Evolutionary conservation across 2,113 vertebrate species (phyloP), one percentile per base, ranked within the genome.

Genomic region (Alethe castanea): DNA sequence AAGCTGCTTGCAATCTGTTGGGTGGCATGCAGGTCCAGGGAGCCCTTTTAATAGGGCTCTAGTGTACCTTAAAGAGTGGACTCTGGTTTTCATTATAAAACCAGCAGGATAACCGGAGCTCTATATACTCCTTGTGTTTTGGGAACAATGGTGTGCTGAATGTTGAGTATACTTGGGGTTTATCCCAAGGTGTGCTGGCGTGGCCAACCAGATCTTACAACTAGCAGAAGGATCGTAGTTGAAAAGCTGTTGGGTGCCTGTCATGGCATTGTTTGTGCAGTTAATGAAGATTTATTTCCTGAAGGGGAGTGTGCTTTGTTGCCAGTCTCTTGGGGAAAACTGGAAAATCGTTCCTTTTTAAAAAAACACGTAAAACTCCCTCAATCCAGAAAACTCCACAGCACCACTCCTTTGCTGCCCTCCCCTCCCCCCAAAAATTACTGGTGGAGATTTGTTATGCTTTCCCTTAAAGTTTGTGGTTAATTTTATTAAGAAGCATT

Each of bases 331-430:
- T 28, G 8, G 14, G 35, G 26, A 40, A 90, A 87, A 79, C 12
- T 62, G 38, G 25, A 81, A 78, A 90, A 89, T 44, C 16, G 19
- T 74, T 86, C 8, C 18, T 38, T 38, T 66, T 25, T 4, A 3
- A 26, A 67, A 56, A 66, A 62, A 5, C 6, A 13, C 9, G 6
- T 45, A 53, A 52, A 36, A 10, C 7, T 11, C 52, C 62, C 26
- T 47, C 59, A 47, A 50, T 40, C 6, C 33, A 31, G 70, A 54
- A n/a, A 89, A 44, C 22, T 19, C 29, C 4, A 12, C 6, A 48
- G 17, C 26, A 42, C 11, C 48, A 40, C 8, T 31, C 12, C 25
- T 69, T 67, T 3, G 7, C 29, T 1, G 0, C 6, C 12, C 8
- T 19, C 4, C 20, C 3, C 9, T 31, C 12, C 6, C 6, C 8